phyloP scores from a whole-genome alignment of 2,797 vertebrate genomes.

The Crocidura indochinensis region DNA sequence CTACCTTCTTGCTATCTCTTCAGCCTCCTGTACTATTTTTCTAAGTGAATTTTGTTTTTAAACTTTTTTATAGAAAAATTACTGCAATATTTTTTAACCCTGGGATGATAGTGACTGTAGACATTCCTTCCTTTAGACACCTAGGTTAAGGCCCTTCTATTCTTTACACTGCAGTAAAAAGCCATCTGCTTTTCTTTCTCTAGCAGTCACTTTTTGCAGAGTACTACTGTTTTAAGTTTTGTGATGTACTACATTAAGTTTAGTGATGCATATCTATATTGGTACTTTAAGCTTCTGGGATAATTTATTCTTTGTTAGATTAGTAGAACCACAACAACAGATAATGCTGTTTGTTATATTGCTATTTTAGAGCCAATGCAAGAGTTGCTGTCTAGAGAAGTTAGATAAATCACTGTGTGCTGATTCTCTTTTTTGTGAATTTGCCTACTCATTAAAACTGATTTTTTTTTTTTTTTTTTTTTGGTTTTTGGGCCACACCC shows the following conservation, averaged over 20 bases:
- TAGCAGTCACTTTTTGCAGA: conserved; percentile 17
- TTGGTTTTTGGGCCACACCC: too few species aligned
- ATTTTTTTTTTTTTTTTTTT: too few species aligned
- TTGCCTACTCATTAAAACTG: neutral
- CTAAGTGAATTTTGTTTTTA: too few species aligned
- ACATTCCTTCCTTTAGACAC: neutral
- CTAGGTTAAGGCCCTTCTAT: neutral
- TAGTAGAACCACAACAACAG: neutral
- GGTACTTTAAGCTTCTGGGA: conserved; percentile 46
- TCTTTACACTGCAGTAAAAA: neutral
- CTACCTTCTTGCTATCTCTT: too few species aligned
- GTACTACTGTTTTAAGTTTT: conserved; percentile 6
- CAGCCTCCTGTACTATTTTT: too few species aligned
- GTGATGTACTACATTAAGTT: conserved; percentile 7
- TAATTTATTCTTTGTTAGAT: conserved; percentile 35
- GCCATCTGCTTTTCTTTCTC: too few species aligned
- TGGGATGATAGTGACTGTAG: neutral
- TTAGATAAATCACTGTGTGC: conserved; percentile 1
- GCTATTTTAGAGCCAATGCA: neutral
- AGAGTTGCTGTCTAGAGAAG: neutral
- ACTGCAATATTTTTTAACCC: neutral
- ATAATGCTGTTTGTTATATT: conserved; percentile 6
- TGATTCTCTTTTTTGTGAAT: conserved; percentile 16
- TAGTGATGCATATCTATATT: neutral
- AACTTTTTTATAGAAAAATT: conserved; percentile 33